Percentiles rank a stretch among this genome's conserved stretches.
Evolutionary conservation across 35 echinoderm and acorn worm genomes (phyloP).

Genomic region (Apostichopus japonicus): DNA sequence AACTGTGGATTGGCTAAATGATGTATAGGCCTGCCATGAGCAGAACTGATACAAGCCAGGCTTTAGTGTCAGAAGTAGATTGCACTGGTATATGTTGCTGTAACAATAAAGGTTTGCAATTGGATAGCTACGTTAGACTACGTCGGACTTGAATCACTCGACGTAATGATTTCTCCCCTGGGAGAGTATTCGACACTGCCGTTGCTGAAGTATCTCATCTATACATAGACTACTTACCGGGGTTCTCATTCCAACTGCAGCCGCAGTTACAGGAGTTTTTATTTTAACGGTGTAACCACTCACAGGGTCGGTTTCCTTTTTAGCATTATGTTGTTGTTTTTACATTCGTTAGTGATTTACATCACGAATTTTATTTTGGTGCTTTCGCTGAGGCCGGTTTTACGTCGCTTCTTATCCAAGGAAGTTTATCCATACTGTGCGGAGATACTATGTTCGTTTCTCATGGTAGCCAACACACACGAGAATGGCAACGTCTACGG

Average conservation of each 20-base stretch:
- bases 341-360: constrained; percentile 45
- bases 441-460: constrained; percentile 83
- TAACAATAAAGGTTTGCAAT: not conserved
- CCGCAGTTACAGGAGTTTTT: not conserved
- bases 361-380: constrained; percentile 45
- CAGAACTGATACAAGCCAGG: too few species aligned
- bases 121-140: not conserved
- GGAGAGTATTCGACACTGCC: not conserved
- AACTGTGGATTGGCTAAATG: too few species aligned
- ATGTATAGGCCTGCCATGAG: too few species aligned
- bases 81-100: not conserved
- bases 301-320: not conserved
- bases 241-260: too few species aligned
- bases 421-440: constrained; percentile 77
- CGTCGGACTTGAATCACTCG: not conserved
- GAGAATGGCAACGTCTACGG: constrained; percentile 87
- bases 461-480: constrained; percentile 71
- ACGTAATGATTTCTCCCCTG: not conserved
- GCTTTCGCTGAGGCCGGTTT: constrained; percentile 11
- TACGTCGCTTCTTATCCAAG: constrained; percentile 58
- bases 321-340: constrained; percentile 31
- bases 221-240: too few species aligned
- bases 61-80: too few species aligned
- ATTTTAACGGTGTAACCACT: not conserved
- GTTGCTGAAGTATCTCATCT: not conserved